These are phyloP conservation scores for Sebastolobus altivelis DNA, from an alignment of 2,797 vertebrate species.

Conservation along the genomic window DNA sequence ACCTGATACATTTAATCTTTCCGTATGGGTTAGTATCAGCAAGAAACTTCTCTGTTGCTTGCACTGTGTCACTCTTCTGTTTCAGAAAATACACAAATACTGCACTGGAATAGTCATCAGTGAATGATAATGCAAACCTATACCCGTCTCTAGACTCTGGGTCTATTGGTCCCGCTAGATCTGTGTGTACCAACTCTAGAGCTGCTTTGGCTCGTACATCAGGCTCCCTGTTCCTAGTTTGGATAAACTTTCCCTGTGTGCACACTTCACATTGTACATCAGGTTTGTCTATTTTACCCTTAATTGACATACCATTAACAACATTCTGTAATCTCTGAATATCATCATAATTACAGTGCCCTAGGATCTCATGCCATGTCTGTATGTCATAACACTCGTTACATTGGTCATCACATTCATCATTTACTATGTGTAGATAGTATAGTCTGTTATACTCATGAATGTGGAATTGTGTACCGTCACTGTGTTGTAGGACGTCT, in stretches of 20 bases:
- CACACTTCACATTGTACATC: background rate
- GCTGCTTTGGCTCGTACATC: background rate
- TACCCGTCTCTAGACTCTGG: background rate
- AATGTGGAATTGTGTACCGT: too few relatives aligned
- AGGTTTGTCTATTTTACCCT: background rate
- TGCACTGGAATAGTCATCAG: conserved; percentile 14
- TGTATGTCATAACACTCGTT: background rate
- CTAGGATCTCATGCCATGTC: background rate
- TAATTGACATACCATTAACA: conserved; percentile 3
- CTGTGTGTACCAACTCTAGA: background rate
- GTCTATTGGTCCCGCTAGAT: background rate
- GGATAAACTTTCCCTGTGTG: background rate
- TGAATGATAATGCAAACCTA: background rate
- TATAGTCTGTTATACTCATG: background rate
- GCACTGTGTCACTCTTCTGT: background rate
- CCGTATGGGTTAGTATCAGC: background rate
- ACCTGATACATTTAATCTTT: background rate
- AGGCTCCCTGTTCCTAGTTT: background rate
- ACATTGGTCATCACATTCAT: background rate
- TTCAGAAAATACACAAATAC: conserved; percentile 11
- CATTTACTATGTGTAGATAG: background rate
- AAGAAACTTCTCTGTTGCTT: conserved; percentile 2
- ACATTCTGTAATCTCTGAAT: conserved; percentile 6
- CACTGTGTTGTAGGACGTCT: too few relatives aligned
- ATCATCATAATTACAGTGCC: background rate